Evolutionary conservation across 2,888 invertebrate genomes (phyloP).

Genomic region (Branchipolynoe longqiensis): DNA sequence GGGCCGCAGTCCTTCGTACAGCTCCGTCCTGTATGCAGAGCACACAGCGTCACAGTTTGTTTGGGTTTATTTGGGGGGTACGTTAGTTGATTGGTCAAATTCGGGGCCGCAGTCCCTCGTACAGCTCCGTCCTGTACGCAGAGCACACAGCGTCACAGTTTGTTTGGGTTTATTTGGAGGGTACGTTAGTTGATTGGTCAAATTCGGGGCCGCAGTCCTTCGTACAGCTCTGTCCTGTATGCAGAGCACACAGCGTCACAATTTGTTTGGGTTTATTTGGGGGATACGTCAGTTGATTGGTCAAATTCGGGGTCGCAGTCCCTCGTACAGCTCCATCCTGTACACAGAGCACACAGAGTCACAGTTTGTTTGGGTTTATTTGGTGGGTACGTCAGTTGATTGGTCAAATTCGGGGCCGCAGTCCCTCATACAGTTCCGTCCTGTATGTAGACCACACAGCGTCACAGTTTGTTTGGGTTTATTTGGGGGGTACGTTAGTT

Average conservation of each 20-base stretch:
- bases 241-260: too few relatives aligned
- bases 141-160: not conserved
- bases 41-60: not conserved
- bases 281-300: too few relatives aligned
- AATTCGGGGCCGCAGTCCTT: not conserved
- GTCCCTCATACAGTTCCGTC: constrained; percentile 68
- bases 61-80: not conserved
- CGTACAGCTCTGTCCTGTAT: too few relatives aligned
- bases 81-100: not conserved
- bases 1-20: constrained; percentile 73
- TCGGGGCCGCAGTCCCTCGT: constrained; percentile 71
- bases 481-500: too few relatives aligned
- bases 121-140: constrained; percentile 7
- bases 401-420: constrained; percentile 67
- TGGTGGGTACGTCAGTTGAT: too few relatives aligned
- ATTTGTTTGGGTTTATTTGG: too few relatives aligned
- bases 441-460: not conserved
- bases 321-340: constrained; percentile 63
- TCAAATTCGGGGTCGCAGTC: too few relatives aligned
- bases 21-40: not conserved
- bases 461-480: not conserved
- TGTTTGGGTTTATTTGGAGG: not conserved
- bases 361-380: not conserved
- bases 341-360: not conserved
- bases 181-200: not conserved